Evolutionary conservation across 1,140 invertebrate species (phyloP).

Genomic region (Physella acuta): DNA sequence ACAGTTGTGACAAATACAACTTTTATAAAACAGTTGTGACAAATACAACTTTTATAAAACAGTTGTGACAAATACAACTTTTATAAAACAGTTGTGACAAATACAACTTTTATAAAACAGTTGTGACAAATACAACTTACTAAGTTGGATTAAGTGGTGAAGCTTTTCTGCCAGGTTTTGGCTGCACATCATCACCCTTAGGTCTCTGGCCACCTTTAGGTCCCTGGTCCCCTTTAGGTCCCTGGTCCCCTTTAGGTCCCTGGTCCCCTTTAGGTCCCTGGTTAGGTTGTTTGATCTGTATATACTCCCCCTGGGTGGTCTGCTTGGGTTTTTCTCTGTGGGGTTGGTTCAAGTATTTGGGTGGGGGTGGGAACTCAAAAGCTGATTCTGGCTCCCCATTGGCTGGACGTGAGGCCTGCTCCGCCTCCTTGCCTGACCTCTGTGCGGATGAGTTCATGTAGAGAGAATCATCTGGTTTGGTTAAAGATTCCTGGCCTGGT

Average conservation of each 20-base stretch:
- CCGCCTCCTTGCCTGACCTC: conserved; percentile 27
- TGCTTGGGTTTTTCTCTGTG: background rate
- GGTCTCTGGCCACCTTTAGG: background rate
- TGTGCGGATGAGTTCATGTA: background rate
- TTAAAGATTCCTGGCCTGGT: conserved; percentile 1
- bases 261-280: too few species aligned
- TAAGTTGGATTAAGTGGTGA: conserved; percentile 10
- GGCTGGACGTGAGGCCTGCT: conserved; percentile 10
- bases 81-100: too few species aligned
- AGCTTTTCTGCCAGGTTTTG: background rate
- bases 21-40: too few species aligned
- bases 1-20: too few species aligned
- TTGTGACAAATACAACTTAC: too few species aligned
- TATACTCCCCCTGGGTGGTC: background rate
- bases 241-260: too few species aligned
- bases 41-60: too few species aligned
- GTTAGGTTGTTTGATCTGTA: background rate
- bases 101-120: too few species aligned
- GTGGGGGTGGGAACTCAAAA: conserved; percentile 36
- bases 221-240: background rate
- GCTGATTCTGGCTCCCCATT: background rate
- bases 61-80: too few species aligned
- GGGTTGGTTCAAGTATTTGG: conserved; percentile 15
- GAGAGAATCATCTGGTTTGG: too few species aligned
- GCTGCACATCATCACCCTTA: conserved; percentile 6